Evolutionary conservation across 2,888 invertebrate species (phyloP).

Genomic region (Loripinus fragilis): DNA sequence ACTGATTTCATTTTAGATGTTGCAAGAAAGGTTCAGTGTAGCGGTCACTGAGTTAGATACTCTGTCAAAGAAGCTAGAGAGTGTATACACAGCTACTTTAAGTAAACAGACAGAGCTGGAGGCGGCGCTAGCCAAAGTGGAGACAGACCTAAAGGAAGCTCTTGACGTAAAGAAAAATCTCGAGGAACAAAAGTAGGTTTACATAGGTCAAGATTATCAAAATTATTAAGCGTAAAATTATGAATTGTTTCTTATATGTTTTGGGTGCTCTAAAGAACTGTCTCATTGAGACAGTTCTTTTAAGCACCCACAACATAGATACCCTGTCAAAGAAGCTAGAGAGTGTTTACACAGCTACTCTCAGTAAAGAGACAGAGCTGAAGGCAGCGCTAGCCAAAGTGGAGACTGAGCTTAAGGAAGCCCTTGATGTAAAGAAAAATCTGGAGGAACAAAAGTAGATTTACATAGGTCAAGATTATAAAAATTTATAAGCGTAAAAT

Average conservation of each 20-base stretch:
- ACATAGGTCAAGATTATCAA: too few relatives aligned
- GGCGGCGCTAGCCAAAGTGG: conserved; percentile 31
- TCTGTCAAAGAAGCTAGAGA: neutral
- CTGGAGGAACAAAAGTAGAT: conserved; percentile 51
- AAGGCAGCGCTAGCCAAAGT: conserved; percentile 33
- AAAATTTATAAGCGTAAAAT: too few relatives aligned
- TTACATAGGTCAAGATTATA: too few relatives aligned
- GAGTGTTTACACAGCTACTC: neutral
- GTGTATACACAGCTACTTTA: neutral
- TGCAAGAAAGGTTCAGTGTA: conserved; percentile 14
- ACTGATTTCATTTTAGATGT: too few relatives aligned
- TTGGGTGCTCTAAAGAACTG: too few relatives aligned
- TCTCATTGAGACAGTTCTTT: conserved; percentile 21
- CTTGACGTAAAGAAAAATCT: conserved; percentile 28
- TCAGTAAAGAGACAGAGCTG: conserved; percentile 27
- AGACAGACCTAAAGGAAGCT: conserved; percentile 37
- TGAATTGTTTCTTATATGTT: too few relatives aligned
- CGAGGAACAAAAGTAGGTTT: conserved; percentile 48
- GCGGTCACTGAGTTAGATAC: conserved; percentile 25
- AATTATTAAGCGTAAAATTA: too few relatives aligned
- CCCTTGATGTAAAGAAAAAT: conserved; percentile 25
- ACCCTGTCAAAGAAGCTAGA: neutral
- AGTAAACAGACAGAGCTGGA: conserved; percentile 30
- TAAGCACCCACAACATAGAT: conserved; percentile 18
- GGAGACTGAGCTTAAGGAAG: conserved; percentile 35